Percentiles rank a stretch among this genome's conserved stretches.
Conservation (phyloP, 1,140 invertebrate species). For the Paraescarpia echinospica region DNA sequence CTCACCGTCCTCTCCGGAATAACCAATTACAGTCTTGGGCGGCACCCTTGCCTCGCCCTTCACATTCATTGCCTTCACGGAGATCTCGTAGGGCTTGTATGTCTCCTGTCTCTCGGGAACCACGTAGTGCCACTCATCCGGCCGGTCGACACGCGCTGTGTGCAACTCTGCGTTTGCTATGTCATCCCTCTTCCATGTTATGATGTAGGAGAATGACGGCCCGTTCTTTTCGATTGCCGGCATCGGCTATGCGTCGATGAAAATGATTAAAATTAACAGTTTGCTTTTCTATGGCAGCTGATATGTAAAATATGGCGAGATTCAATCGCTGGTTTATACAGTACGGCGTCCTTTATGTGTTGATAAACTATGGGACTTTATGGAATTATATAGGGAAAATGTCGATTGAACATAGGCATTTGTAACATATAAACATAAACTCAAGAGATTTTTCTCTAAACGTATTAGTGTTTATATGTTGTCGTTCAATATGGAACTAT, state of each 20-base stretch:
- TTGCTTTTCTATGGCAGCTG: too few species aligned
- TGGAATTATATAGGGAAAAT: too few species aligned
- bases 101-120: constrained; percentile 80
- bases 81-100: constrained; percentile 87
- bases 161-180: constrained; percentile 52
- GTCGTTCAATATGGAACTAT: too few species aligned
- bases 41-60: constrained; percentile 83
- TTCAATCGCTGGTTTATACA: too few species aligned
- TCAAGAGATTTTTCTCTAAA: too few species aligned
- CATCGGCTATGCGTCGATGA: constrained; percentile 71
- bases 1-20: constrained; percentile 85
- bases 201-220: constrained; percentile 86
- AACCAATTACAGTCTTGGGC: constrained; percentile 76
- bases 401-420: too few species aligned
- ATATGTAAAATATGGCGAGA: too few species aligned
- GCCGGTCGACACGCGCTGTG: constrained; percentile 26
- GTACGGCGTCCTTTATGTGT: too few species aligned
- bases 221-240: constrained; percentile 95
- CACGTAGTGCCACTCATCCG: constrained; percentile 51
- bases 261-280: neutral
- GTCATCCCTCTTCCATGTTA: constrained; percentile 81
- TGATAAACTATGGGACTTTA: too few species aligned
- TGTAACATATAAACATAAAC: too few species aligned
- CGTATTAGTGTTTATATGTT: too few species aligned
- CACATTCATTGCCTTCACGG: constrained; percentile 89